phyloP scores from a whole-genome alignment of 2,113 vertebrate genomes.

The Carollia perspicillata region DNA sequence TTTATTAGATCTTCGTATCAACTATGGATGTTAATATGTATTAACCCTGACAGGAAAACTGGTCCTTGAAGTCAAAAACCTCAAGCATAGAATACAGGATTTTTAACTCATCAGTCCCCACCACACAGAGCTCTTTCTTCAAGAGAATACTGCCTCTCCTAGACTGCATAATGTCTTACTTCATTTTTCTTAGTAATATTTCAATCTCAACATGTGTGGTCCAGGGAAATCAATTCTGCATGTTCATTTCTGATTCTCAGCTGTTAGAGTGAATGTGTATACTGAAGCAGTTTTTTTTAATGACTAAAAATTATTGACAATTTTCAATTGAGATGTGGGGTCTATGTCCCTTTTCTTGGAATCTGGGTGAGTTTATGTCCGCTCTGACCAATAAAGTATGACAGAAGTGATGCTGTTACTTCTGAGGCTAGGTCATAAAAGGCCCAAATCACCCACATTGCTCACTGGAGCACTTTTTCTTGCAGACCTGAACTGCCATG shows the following conservation, averaged over 20 bases:
- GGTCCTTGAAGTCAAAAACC: neutral
- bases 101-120: neutral
- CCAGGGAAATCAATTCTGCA: neutral
- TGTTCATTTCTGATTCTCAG: neutral
- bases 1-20: neutral
- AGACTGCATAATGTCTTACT: neutral
- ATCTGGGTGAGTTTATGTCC: neutral
- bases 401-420: neutral
- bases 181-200: neutral
- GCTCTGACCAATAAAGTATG: neutral
- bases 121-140: neutral
- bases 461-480: neutral
- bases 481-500: neutral
- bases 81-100: neutral
- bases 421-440: neutral
- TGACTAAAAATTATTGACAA: neutral
- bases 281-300: neutral
- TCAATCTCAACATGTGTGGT: neutral
- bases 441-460: neutral
- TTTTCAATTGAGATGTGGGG: neutral
- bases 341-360: neutral
- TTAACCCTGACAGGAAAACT: neutral
- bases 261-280: neutral
- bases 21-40: neutral
- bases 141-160: neutral